Evolutionary conservation across 1,140 invertebrate species (phyloP).

Genomic region (Drosophila mayri): DNA sequence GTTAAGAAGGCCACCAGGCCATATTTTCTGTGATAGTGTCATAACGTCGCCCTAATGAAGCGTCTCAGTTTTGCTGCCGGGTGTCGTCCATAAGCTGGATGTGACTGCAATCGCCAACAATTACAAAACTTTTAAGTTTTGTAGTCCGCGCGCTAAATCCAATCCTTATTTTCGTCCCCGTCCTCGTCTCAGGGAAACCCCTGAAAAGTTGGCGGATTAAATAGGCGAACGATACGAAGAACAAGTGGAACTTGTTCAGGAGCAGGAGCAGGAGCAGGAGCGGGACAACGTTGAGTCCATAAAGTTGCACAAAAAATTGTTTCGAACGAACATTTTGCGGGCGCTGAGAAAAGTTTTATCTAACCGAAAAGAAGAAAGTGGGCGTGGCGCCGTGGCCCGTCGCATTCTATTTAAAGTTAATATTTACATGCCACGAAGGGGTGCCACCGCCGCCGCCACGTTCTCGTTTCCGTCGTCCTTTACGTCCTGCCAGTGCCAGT

Average conservation of each 20-base stretch:
- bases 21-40: conserved; percentile 49
- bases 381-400: conserved; percentile 55
- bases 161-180: not conserved
- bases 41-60: conserved; percentile 75
- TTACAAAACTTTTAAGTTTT: conserved; percentile 77
- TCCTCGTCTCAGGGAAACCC: not conserved
- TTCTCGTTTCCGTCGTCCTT: not conserved
- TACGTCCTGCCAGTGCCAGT: conserved; percentile 3
- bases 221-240: conserved; percentile 24
- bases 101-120: conserved; percentile 74
- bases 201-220: conserved; percentile 39
- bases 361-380: conserved; percentile 48
- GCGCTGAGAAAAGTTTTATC: conserved; percentile 59
- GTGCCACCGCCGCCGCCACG: not conserved
- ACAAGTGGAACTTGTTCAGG: conserved; percentile 26
- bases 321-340: conserved; percentile 33
- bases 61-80: conserved; percentile 46
- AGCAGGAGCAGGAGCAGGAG: not conserved
- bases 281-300: conserved; percentile 12
- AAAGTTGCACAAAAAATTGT: conserved; percentile 57
- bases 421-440: conserved; percentile 75
- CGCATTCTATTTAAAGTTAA: conserved; percentile 81
- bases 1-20: not conserved
- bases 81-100: conserved; percentile 56
- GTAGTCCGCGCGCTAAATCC: conserved; percentile 38